Evolutionary conservation across 2,113 vertebrate genomes (phyloP), one percentile per base, ranked within the genome.

Genomic region (Xiphophorus hellerii): DNA sequence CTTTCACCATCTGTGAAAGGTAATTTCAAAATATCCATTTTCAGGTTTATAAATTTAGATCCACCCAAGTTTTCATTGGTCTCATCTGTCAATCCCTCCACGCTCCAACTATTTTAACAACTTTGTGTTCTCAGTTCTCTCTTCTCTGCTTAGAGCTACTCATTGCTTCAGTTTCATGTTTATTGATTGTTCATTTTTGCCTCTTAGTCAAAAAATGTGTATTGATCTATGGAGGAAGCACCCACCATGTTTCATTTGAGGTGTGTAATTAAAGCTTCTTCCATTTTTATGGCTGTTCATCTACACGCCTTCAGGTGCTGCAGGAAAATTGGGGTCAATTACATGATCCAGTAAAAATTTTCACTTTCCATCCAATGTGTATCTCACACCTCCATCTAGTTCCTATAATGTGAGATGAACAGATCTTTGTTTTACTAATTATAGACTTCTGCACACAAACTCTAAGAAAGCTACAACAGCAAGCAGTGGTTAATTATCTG

Each of bases 261-360:
- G 60, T 72, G 77, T 79, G 91, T 95, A 96, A 95, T 95, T 94
- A 94, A 92, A 90, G 84, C 92, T 85, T 80, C 84, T 84, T 89
- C 87, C 84, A 68, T 75, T 91, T 91, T 94, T 94, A 95, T 93
- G 90, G 85, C 79, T 91, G 92, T 93, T 85, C 92, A 90, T 95
- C 91, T 89, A 87, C 92, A 91, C 83, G 69, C 79, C 88, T 87
- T 82, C 81, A 60, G 92, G 92, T 93, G 93, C 81, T 48, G 88
- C 89, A 83, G 75, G 51, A 86, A 90, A 90, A 92, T 89, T 78
- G 62, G 76, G 90, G 79, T 88, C 22, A 51, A 82, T 84, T 76
- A 65, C 73, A 83, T 73, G 82, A 88, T 82, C 77, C 69, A 74
- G 79, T 60, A 86, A 85, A 87, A 84, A 80, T 30, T n/a, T 39